A percentile compares a stretch with the other conserved stretches of the same genome.
Evolutionary conservation across 2,888 invertebrate species (phyloP).

Genomic region (Clivina fossor): DNA sequence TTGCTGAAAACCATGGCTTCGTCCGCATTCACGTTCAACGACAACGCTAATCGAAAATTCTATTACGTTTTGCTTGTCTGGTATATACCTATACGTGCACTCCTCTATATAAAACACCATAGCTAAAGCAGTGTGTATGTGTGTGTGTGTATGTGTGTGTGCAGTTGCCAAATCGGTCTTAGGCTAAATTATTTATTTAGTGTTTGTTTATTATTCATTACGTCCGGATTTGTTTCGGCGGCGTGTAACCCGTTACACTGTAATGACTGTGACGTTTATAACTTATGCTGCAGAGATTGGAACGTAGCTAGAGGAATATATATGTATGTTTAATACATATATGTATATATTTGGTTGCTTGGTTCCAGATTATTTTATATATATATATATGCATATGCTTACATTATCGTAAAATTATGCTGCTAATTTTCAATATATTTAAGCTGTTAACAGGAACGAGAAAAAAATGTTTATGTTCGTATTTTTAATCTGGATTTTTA

Average conservation of each 20-base stretch:
- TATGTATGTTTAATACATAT: neutral
- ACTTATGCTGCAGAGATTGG: too few relatives aligned
- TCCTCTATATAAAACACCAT: neutral
- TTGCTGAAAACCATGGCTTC: too few relatives aligned
- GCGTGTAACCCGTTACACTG: too few relatives aligned
- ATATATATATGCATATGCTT: too few relatives aligned
- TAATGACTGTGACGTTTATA: neutral
- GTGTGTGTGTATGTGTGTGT: neutral
- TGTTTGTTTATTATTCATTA: conserved; percentile 21
- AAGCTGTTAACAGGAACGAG: too few relatives aligned
- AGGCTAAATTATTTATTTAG: conserved; percentile 19
- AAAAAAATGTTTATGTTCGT: too few relatives aligned
- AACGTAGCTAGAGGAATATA: neutral
- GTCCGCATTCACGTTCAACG: too few relatives aligned
- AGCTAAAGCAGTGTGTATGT: neutral
- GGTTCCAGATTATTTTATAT: neutral
- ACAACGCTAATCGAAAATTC: conserved; percentile 25
- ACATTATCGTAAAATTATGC: too few relatives aligned
- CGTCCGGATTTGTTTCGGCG: conserved; percentile 14
- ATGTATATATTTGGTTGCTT: neutral
- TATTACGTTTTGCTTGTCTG: too few relatives aligned
- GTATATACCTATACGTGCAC: conserved; percentile 1
- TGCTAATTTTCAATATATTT: too few relatives aligned
- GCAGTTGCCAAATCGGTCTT: conserved; percentile 19
- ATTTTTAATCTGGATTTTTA: too few relatives aligned